Percentiles rank a stretch among this genome's conserved stretches.
Conservation (phyloP, 2,888 invertebrate genomes). For the Drosophila paramelanica region DNA sequence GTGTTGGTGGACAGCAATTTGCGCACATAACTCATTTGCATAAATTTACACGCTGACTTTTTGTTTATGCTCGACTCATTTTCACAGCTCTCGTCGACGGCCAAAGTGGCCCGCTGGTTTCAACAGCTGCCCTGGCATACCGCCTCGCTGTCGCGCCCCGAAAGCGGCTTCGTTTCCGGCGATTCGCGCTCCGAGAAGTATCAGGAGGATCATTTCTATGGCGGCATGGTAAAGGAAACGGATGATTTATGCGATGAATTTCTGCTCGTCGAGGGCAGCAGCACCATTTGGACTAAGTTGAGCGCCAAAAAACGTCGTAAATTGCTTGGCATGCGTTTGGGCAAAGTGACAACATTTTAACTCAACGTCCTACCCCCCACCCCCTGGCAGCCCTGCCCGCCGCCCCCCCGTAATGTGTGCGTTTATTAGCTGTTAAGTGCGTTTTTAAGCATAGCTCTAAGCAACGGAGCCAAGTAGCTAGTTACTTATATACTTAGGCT, state of each 20-base stretch:
- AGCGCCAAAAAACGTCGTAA: slow-evolving; percentile 90
- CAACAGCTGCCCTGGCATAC: slow-evolving; percentile 87
- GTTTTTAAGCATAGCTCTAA: slow-evolving; percentile 36
- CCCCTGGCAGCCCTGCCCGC: background rate
- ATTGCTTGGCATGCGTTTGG: slow-evolving; percentile 89
- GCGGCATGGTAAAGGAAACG: slow-evolving; percentile 79
- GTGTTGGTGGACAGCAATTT: slow-evolving; percentile 72
- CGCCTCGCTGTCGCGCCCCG: slow-evolving; percentile 89
- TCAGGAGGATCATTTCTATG: slow-evolving; percentile 85
- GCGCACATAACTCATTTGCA: slow-evolving; percentile 80
- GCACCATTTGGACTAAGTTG: slow-evolving; percentile 89
- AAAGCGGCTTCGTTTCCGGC: slow-evolving; percentile 91
- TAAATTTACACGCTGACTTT: slow-evolving; percentile 77
- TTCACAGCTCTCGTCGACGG: slow-evolving; percentile 89
- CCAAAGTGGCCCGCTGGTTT: slow-evolving; percentile 93
- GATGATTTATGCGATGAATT: slow-evolving; percentile 86
- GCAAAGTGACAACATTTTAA: slow-evolving; percentile 90
- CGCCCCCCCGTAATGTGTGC: slow-evolving; percentile 67
- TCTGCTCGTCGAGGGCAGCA: slow-evolving; percentile 89
- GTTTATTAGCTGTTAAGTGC: slow-evolving; percentile 79
- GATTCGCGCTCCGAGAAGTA: slow-evolving; percentile 86
- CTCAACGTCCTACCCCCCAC: background rate
- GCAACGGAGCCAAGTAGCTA: slow-evolving; percentile 44
- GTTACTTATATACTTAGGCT: slow-evolving; percentile 47
- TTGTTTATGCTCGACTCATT: slow-evolving; percentile 47